Evolutionary conservation across 2,888 invertebrate species (phyloP), one percentile per base, ranked within the genome.

Genomic region (Lamproptera curius): DNA sequence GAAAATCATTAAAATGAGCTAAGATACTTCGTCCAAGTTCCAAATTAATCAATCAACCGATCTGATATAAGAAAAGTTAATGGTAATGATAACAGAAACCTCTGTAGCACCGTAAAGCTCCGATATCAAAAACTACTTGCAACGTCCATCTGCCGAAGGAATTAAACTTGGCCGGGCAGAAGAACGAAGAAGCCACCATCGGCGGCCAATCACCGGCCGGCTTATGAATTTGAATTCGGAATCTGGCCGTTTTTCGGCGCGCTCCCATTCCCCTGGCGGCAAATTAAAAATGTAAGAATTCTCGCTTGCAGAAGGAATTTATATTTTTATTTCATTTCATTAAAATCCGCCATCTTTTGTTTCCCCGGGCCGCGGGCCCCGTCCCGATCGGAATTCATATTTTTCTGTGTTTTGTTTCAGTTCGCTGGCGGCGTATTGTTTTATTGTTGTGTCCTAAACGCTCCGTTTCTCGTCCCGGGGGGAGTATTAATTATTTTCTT

Each of bases 241-340:
- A 81, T 82, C 73, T 74, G 75, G 58, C 62, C 72, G 81, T 87
- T 87, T 85, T 85, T 85, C 73, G 77, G 69, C 67, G 64, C 81
- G 77, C 80, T n/a, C 76, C 69, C 69, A 74, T 75, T 81, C 73
- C 81, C 77, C 67, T 67, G 69, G 70, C 69, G 70, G 75, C 80
- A 82, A 86, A 87, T 86, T 87, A 86, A 87, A 87, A 86, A 86
- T 86, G 87, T 82, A 86, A 85, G 86, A 86, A 85, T 86, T 81
- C 82, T 76, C 82, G 83, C 84, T 83, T 76, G 75, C 76, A 73
- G 76, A 79, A 79, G 80, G 83, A 77, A 84, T 85, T 83, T 85
- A 87, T 87, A 86, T 87, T 85, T 31, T 85, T 85, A 85, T 86
- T 85, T 84, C 80, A 85, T 87, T 87, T 83, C 82, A 84, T 84